phyloP scores from a whole-genome alignment of 2,113 vertebrate species.

The Aplodontia rufa region DNA sequence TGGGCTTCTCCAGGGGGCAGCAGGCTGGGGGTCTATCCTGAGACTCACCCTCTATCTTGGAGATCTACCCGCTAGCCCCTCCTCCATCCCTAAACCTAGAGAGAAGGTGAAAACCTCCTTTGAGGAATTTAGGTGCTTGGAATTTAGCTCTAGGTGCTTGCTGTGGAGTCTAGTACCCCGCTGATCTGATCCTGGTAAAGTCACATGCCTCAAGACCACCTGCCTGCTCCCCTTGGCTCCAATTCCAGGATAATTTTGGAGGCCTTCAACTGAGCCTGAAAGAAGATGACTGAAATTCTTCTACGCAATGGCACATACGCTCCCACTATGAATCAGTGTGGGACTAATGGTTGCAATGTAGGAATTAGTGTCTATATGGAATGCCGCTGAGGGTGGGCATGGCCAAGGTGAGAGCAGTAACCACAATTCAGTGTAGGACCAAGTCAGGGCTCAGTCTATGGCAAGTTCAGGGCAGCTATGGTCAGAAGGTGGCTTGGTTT shows the following conservation, averaged over 20 bases:
- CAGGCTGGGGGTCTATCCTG: constrained; percentile 10
- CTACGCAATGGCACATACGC: background rate
- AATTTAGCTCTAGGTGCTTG: background rate
- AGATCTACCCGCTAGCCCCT: background rate
- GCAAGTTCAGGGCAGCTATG: background rate
- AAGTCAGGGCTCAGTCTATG: background rate
- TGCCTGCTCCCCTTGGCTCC: background rate
- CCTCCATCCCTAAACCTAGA: constrained; percentile 24
- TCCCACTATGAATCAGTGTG: background rate
- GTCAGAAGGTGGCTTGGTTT: background rate
- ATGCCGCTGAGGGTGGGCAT: background rate
- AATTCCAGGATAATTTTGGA: background rate
- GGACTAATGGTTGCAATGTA: background rate
- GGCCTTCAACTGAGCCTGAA: background rate
- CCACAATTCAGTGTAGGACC: background rate
- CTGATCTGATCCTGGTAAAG: background rate
- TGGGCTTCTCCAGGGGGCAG: constrained; percentile 67
- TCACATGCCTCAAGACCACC: background rate
- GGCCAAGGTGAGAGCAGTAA: background rate
- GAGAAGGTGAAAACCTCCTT: background rate
- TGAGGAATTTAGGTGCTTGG: background rate
- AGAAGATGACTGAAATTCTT: background rate
- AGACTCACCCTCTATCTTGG: background rate
- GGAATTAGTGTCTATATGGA: background rate
- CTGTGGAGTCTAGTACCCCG: background rate